Evolutionary conservation across 2,113 vertebrate genomes (phyloP).

Genomic region (Meleagris gallopavo): DNA sequence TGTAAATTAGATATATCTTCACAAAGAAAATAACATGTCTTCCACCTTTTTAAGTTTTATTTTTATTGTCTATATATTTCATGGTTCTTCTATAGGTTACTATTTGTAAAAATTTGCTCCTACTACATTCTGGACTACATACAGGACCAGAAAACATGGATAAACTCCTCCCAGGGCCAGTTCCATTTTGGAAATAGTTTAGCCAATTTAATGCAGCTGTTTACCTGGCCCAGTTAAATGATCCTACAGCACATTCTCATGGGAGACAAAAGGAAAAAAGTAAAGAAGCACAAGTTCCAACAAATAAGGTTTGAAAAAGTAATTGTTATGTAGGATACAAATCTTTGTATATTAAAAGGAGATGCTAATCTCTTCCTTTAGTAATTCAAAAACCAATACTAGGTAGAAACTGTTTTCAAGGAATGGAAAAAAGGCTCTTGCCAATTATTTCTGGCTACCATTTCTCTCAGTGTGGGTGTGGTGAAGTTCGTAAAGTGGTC

Average conservation of each 20-base stretch:
- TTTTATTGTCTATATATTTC: background rate
- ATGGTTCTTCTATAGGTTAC: background rate
- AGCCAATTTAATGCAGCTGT: background rate
- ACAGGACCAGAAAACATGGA: background rate
- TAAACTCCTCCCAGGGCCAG: background rate
- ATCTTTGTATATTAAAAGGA: background rate
- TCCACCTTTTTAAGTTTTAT: background rate
- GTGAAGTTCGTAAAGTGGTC: background rate
- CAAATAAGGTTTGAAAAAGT: background rate
- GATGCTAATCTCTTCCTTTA: background rate
- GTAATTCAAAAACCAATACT: too few relatives aligned
- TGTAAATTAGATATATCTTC: background rate
- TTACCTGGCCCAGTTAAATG: background rate
- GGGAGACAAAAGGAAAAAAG: fast-evolving
- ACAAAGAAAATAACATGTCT: background rate
- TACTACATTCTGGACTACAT: background rate
- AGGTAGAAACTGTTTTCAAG: background rate
- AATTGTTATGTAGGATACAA: background rate
- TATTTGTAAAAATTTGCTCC: background rate
- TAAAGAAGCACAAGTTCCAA: background rate
- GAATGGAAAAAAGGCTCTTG: background rate
- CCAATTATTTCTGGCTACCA: background rate
- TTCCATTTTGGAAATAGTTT: background rate
- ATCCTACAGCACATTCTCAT: too few relatives aligned
- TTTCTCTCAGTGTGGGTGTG: background rate